Conservation (phyloP, 2,888 invertebrate species). For the Cactoblastis cactorum region DNA sequence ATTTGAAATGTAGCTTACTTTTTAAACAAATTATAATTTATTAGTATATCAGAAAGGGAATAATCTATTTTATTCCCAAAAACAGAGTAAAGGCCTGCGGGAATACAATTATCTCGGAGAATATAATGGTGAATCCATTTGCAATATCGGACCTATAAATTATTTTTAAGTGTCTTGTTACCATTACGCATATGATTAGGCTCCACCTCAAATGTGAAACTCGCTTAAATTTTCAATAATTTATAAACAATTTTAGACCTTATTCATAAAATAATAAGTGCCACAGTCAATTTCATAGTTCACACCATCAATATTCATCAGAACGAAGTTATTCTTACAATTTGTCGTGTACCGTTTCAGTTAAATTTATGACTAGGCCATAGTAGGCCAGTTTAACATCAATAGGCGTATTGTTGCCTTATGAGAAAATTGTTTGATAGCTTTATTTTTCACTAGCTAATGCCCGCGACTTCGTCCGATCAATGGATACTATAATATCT, state of each 20-base stretch:
- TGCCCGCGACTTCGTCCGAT: no score
- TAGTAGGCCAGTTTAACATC: conserved; percentile 37
- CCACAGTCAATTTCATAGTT: conserved; percentile 16
- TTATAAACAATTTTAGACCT: conserved; percentile 10
- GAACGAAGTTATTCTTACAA: conserved; percentile 45
- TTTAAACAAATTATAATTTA: no score
- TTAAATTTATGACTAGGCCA: conserved; percentile 45
- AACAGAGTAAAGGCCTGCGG: no score
- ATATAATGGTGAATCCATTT: no score
- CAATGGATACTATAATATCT: no score
- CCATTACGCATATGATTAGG: not conserved
- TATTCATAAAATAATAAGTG: conserved; percentile 10
- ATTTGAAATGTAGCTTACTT: no score
- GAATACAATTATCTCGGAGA: not conserved
- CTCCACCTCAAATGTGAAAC: not conserved
- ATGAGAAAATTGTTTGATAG: conserved; percentile 28
- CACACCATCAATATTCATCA: conserved; percentile 44
- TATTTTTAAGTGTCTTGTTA: not conserved
- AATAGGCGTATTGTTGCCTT: conserved; percentile 30
- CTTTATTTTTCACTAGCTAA: conserved; percentile 37
- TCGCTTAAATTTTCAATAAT: not conserved
- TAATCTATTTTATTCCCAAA: no score
- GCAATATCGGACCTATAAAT: no score
- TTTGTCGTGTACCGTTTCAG: conserved; percentile 50
- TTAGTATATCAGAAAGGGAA: no score